Percentiles rank a stretch among this genome's conserved stretches.
Conservation (phyloP, 2,797 vertebrate genomes). For the Antennarius maculatus region DNA sequence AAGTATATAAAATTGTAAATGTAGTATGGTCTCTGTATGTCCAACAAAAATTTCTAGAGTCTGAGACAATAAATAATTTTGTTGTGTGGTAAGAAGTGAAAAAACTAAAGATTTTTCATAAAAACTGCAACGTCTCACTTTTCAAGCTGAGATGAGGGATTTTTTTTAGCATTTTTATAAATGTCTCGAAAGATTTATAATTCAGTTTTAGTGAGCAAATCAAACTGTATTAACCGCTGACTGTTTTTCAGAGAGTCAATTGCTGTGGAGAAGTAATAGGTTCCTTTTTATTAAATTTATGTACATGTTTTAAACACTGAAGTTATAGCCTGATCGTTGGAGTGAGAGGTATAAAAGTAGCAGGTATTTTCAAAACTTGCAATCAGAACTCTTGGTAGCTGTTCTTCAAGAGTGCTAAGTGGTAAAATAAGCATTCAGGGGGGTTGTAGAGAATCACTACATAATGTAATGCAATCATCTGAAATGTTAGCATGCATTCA, state of each 20-base stretch:
- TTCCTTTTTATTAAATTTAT: not conserved
- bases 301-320: not conserved
- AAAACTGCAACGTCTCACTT: not conserved
- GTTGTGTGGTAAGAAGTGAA: not conserved
- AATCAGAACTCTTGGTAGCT: slow-evolving; percentile 11
- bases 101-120: not conserved
- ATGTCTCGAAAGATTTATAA: slow-evolving; percentile 1
- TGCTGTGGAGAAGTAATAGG: not conserved
- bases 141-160: not conserved
- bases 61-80: not conserved
- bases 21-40: not conserved
- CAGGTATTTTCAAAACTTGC: slow-evolving; percentile 5
- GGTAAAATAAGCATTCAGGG: slow-evolving; percentile 17
- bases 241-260: not conserved
- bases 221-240: not conserved
- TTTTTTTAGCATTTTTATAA: not conserved
- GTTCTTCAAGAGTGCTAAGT: not conserved
- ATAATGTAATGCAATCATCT: slow-evolving; percentile 17
- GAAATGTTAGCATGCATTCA: slow-evolving; percentile 25
- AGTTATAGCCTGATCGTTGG: too few species aligned
- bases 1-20: not conserved
- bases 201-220: not conserved
- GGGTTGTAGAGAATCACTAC: slow-evolving; percentile 25
- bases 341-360: not conserved
- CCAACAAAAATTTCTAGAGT: not conserved